These are phyloP conservation scores for Alectoris magna DNA, from an alignment of 2,797 vertebrate species.

Conservation along the genomic window DNA sequence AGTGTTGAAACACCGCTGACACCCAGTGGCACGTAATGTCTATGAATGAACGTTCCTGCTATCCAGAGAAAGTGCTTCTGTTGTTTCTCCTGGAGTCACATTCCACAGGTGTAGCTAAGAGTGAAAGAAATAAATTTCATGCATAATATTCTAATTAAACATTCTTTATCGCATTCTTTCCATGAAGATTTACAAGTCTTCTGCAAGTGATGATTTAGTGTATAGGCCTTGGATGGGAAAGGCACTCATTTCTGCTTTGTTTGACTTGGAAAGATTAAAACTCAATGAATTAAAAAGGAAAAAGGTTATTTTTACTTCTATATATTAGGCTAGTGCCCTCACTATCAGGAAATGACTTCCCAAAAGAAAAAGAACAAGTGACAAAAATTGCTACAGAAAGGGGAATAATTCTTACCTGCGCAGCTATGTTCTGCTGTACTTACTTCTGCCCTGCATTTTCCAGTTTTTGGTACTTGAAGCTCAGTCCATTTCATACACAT, in stretches of 20 bases:
- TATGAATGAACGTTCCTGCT: background rate
- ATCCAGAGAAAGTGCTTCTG: background rate
- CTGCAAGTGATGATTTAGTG: background rate
- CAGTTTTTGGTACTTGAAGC: slow-evolving; percentile 10
- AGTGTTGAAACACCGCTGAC: background rate
- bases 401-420: background rate
- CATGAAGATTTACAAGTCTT: background rate
- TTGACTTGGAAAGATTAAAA: background rate
- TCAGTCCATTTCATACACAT: slow-evolving; percentile 41
- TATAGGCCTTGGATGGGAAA: background rate
- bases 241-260: background rate
- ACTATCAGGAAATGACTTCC: background rate
- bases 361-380: background rate
- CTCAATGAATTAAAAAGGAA: background rate
- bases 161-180: background rate
- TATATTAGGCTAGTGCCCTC: background rate
- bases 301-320: background rate
- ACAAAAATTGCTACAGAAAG: background rate
- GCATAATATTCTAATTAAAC: background rate
- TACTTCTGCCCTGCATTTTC: slow-evolving; percentile 20
- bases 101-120: background rate
- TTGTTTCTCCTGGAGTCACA: background rate
- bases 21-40: background rate
- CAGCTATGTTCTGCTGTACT: background rate
- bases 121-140: background rate